Evolutionary conservation across 2,797 vertebrate genomes (phyloP), one percentile per base, ranked within the genome.

Genomic region (Euthynnus affinis): DNA sequence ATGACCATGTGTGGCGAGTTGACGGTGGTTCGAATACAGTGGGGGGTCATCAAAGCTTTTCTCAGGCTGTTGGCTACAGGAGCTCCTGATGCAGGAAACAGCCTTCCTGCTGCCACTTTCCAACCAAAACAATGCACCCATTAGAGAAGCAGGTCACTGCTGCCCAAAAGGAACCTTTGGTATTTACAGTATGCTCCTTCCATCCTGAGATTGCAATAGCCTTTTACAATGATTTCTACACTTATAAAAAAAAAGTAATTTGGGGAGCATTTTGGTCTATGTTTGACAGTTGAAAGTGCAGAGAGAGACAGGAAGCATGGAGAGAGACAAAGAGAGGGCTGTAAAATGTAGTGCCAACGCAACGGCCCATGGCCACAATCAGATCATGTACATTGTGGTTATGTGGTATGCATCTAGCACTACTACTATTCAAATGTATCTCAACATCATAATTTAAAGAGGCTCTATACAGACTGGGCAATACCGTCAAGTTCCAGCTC

Each of bases 81-180:
- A 90, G 85, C 87, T 87, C 80, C 76, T 81, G 83, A 65, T 71
- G 80, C 89, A 94, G 92, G 91, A 94, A 94, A 81, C 83, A 82
- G 81, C 83, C 81, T 92, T 93, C 90, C 93, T 86, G 83, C 85
- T 82, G 86, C 84, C 87, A 90, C 86, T 91, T 92, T 87, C 88
- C 82, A 89, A 90, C 79, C 82, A 84, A 92, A 95, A 94, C 92
- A 93, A 88, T 85, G 59, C 78, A 82, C 83, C 77, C 81, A 87
- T 92, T 91, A 91, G 81, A 61, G 60, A 44, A 85, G 81, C 78
- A 71, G 76, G 76, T 80, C 71, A 66, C 57, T 78, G 53, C 57
- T 78, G 53, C 80, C 77, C 80, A 75, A 68, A 75, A 82, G 70
- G 76, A 88, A 69, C 79, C 51, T 58, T 18, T 55, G 46, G 22